Percentiles rank a stretch among this genome's conserved stretches.
Evolutionary conservation across 30 jellyfish, hydroid and myxozoan species (phyloP).

Genomic region (Hydractinia echinata): DNA sequence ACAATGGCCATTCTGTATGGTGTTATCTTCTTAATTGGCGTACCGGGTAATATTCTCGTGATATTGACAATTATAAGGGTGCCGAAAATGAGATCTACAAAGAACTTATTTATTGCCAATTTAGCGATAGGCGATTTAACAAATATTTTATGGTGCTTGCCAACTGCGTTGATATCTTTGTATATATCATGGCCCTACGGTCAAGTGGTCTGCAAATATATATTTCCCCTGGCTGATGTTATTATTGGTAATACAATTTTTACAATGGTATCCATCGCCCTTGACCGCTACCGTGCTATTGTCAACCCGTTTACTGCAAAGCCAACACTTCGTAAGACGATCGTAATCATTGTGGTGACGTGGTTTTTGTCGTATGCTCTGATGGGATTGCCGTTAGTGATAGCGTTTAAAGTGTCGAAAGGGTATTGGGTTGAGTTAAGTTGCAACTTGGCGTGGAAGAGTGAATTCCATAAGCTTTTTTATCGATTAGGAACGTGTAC

Average conservation of each 20-base stretch:
- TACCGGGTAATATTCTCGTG: conserved; percentile 75
- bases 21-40: conserved; percentile 57
- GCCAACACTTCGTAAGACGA: not conserved
- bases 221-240: conserved; percentile 77
- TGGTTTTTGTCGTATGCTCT: conserved; percentile 70
- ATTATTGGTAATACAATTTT: conserved; percentile 63
- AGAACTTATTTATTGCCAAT: conserved; percentile 70
- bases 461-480: not conserved
- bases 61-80: conserved; percentile 60
- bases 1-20: conserved; percentile 18
- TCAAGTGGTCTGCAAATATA: conserved; percentile 54
- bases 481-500: conserved; percentile 45
- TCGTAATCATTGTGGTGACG: conserved; percentile 19
- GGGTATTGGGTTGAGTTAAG: conserved; percentile 42
- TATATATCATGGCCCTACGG: conserved; percentile 95
- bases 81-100: conserved; percentile 70
- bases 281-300: conserved; percentile 93
- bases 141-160: conserved; percentile 56
- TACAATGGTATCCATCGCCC: conserved; percentile 66
- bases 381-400: conserved; percentile 70
- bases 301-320: conserved; percentile 65
- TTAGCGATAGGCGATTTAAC: conserved; percentile 79
- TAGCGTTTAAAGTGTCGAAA: conserved; percentile 28
- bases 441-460: conserved; percentile 58
- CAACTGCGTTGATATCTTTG: conserved; percentile 42